phyloP scores from a whole-genome alignment of 2,888 invertebrate genomes.

The Nomada ferruginata region DNA sequence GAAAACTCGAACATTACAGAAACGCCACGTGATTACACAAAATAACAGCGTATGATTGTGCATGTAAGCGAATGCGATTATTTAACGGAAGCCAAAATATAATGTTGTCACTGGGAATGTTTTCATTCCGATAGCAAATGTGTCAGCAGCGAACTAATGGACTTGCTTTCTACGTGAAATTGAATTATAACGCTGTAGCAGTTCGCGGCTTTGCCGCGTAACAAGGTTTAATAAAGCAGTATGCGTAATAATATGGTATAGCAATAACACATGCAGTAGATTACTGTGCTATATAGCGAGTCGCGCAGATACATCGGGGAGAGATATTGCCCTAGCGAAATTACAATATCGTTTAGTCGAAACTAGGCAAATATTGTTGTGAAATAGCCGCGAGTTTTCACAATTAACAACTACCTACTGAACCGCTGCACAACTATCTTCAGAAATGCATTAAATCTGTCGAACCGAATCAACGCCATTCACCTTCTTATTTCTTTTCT shows the following conservation, averaged over 20 bases:
- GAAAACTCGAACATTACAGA: too few species aligned
- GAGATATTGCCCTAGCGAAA: constrained; percentile 53
- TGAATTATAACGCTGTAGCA: constrained; percentile 70
- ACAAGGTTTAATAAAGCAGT: constrained; percentile 72
- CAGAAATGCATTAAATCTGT: constrained; percentile 38
- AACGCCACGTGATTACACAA: too few species aligned
- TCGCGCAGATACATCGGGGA: constrained; percentile 29
- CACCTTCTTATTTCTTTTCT: not conserved
- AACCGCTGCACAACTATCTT: constrained; percentile 4
- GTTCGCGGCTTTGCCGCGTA: constrained; percentile 70
- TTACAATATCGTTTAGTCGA: constrained; percentile 36
- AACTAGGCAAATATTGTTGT: constrained; percentile 7
- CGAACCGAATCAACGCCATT: constrained; percentile 18
- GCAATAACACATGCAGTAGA: constrained; percentile 66
- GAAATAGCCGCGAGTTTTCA: not conserved
- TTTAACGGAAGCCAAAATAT: constrained; percentile 33
- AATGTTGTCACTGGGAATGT: constrained; percentile 45
- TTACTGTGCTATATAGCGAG: constrained; percentile 54
- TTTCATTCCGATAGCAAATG: constrained; percentile 65
- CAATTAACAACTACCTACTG: not conserved
- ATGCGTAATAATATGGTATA: constrained; percentile 67
- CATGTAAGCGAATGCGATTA: constrained; percentile 20
- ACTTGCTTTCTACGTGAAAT: constrained; percentile 71
- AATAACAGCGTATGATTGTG: too few species aligned
- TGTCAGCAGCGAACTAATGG: constrained; percentile 64